Evolutionary conservation across 2,888 invertebrate genomes (phyloP).

Genomic region (Argyresthia albistria): DNA sequence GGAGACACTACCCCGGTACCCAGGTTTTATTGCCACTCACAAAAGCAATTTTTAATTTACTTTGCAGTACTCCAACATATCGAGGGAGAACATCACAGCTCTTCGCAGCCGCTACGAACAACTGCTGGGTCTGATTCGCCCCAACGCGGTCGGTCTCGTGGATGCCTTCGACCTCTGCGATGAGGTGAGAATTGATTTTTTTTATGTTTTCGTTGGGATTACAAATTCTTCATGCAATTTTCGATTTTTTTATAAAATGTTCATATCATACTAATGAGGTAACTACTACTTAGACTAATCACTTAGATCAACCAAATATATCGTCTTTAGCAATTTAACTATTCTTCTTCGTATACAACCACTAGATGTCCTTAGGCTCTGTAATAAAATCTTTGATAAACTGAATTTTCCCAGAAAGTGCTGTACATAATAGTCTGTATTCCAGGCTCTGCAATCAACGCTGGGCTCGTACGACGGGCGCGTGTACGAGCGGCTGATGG

Average conservation of each 20-base stretch:
- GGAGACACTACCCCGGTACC: no score
- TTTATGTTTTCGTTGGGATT: neutral
- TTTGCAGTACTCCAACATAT: slow-evolving; percentile 68
- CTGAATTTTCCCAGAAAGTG: no score
- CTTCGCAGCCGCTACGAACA: slow-evolving; percentile 75
- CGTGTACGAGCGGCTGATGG: slow-evolving; percentile 85
- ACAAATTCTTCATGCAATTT: no score
- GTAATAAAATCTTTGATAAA: no score
- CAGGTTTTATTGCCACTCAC: no score
- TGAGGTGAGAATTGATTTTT: neutral
- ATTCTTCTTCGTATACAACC: no score
- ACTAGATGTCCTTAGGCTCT: no score
- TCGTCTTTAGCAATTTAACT: no score
- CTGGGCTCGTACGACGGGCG: slow-evolving; percentile 88
- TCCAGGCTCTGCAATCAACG: slow-evolving; percentile 71
- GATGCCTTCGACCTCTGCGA: slow-evolving; percentile 80
- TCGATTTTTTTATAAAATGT: no score
- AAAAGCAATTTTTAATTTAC: neutral
- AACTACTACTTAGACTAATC: no score
- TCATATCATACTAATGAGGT: no score
- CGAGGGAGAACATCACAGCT: slow-evolving; percentile 34
- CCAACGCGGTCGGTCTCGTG: slow-evolving; percentile 85
- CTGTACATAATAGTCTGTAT: neutral
- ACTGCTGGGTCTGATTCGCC: slow-evolving; percentile 76
- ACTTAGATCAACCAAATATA: no score